A percentile compares a stretch with the other conserved stretches of the same genome.
Evolutionary conservation across 2,797 vertebrate genomes (phyloP).

Genomic region (Tokudaia muenninki): DNA sequence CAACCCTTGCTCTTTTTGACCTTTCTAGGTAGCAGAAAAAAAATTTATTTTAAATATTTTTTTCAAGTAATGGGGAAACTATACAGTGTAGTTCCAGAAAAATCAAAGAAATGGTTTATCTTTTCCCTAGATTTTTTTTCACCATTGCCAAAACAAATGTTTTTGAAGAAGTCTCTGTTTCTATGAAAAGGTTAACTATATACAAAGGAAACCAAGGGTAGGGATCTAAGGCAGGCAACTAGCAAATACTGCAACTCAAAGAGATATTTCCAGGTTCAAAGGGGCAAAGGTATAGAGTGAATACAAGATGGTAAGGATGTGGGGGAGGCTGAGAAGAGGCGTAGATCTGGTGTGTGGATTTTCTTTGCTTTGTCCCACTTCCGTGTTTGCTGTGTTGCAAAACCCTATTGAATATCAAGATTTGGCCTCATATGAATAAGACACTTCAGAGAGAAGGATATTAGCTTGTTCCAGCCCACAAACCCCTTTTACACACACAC

Average conservation of each 20-base stretch:
- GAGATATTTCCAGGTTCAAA: slow-evolving; percentile 13
- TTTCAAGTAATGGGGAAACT: slow-evolving; percentile 35
- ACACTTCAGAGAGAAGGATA: slow-evolving; percentile 58
- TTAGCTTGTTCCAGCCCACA: slow-evolving; percentile 45
- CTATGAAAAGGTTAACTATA: slow-evolving; percentile 28
- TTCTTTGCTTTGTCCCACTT: slow-evolving; percentile 55
- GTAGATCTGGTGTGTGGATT: neutral
- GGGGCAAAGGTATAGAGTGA: neutral
- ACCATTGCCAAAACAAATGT: slow-evolving; percentile 28
- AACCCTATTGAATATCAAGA: slow-evolving; percentile 67
- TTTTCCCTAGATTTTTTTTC: slow-evolving; percentile 28
- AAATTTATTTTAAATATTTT: slow-evolving; percentile 38
- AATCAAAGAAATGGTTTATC: neutral
- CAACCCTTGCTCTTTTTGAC: slow-evolving; percentile 24
- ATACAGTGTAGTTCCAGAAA: slow-evolving; percentile 19
- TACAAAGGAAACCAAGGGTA: neutral
- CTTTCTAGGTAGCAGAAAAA: neutral
- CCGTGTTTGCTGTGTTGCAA: slow-evolving; percentile 66
- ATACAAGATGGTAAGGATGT: neutral
- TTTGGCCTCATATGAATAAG: slow-evolving; percentile 63
- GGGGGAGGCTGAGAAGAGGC: neutral
- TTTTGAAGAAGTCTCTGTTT: slow-evolving; percentile 54
- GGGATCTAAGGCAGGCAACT: slow-evolving; percentile 3
- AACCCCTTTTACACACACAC: neutral
- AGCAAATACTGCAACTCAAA: slow-evolving; percentile 44